phyloP scores from a whole-genome alignment of 2,113 vertebrate genomes.

The Oophaga pumilio region DNA sequence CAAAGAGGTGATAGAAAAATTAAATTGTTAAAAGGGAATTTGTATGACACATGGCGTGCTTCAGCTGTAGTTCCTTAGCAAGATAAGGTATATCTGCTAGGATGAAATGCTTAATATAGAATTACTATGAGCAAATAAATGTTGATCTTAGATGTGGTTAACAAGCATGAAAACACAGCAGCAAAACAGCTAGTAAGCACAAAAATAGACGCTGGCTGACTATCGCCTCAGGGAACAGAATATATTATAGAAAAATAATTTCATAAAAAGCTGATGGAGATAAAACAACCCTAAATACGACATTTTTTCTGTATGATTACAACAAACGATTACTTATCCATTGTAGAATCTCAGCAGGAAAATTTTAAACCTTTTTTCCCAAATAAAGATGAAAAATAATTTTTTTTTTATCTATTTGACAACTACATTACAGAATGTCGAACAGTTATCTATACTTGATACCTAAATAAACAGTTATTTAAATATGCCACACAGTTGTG shows the following conservation, averaged over 20 bases:
- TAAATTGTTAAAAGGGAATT: not conserved
- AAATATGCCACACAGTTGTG: no score
- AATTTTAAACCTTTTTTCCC: not conserved
- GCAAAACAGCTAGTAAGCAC: conserved; percentile 36
- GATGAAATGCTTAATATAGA: not conserved
- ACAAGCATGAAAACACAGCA: conserved; percentile 20
- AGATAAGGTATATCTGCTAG: conserved; percentile 5
- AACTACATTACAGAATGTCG: not conserved
- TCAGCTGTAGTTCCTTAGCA: not conserved
- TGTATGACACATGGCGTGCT: not conserved
- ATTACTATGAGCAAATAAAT: conserved; percentile 21
- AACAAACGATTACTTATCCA: conserved; percentile 6
- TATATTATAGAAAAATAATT: conserved; percentile 36
- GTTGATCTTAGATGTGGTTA: conserved; percentile 20
- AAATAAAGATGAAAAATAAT: not conserved
- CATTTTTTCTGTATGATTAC: not conserved
- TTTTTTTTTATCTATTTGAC: not conserved
- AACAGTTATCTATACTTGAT: not conserved
- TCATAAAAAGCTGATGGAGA: conserved; percentile 25
- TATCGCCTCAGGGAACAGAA: conserved; percentile 11
- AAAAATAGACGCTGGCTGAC: conserved; percentile 14
- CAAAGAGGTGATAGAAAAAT: not conserved
- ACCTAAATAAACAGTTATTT: no score
- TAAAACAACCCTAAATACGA: not conserved
- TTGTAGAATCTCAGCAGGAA: not conserved